These are phyloP conservation scores for Sinocyclocheilus anshuiensis DNA, from an alignment of 2,113 vertebrate species.

Conservation along the genomic window DNA sequence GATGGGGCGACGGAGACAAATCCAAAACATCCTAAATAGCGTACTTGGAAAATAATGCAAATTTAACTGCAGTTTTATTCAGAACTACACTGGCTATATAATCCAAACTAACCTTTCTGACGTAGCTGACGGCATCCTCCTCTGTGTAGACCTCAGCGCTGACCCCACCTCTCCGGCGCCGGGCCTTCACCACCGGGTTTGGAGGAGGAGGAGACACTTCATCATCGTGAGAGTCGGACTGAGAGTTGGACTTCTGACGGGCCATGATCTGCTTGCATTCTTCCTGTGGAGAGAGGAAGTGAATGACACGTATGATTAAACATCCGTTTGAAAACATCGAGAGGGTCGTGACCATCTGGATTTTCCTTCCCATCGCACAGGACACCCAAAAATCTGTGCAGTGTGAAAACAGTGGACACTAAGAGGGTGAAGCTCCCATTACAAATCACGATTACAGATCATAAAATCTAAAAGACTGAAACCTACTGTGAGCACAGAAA, in stretches of 20 bases:
- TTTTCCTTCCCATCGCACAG: neutral
- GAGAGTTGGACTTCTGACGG: constrained; percentile 93
- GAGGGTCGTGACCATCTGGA: neutral
- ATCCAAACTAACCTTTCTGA: constrained; percentile 84
- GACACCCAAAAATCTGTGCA: neutral
- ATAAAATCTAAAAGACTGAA: neutral
- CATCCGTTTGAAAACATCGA: neutral
- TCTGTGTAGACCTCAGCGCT: constrained; percentile 97
- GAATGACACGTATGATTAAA: neutral
- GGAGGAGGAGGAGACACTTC: constrained; percentile 91
- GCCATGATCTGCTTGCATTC: constrained; percentile 93
- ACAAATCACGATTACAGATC: neutral
- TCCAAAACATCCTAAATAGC: neutral
- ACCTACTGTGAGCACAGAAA: constrained; percentile 20
- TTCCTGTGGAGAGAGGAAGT: constrained; percentile 78
- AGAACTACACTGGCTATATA: constrained; percentile 23
- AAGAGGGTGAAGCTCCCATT: neutral
- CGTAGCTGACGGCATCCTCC: constrained; percentile 95
- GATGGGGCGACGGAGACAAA: neutral
- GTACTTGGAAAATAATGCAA: neutral
- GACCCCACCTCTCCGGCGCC: constrained; percentile 88
- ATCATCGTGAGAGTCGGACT: constrained; percentile 92
- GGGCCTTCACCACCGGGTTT: constrained; percentile 90
- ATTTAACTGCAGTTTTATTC: neutral
- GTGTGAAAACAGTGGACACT: neutral